These are phyloP conservation scores for Tetranychus truncatus DNA, from an alignment of 2,888 invertebrate species.

Conservation along the genomic window DNA sequence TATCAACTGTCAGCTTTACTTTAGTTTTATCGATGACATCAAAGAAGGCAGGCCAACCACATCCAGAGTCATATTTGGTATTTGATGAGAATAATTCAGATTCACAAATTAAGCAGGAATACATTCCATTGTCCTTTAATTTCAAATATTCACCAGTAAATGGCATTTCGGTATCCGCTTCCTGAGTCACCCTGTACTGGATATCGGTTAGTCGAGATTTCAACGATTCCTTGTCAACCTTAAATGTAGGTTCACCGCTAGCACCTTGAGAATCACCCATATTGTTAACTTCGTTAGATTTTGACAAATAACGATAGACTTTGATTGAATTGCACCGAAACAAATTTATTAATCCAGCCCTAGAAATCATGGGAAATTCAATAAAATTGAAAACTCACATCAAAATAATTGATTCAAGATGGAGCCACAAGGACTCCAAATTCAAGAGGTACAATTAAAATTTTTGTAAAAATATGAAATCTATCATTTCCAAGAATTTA, in stretches of 20 bases:
- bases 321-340: too few species aligned
- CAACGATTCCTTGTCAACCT: conserved; percentile 49
- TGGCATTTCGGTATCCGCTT: conserved; percentile 54
- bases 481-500: too few species aligned
- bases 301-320: neutral
- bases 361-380: too few species aligned
- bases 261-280: neutral
- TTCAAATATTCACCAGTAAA: conserved; percentile 69
- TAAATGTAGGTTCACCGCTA: conserved; percentile 8
- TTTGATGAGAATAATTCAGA: conserved; percentile 78
- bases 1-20: conserved; percentile 30
- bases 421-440: too few species aligned
- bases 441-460: too few species aligned
- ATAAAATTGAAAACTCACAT: too few species aligned
- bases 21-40: conserved; percentile 23
- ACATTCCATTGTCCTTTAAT: conserved; percentile 67
- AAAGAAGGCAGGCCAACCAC: conserved; percentile 51
- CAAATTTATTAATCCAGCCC: too few species aligned
- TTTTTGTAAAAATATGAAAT: too few species aligned
- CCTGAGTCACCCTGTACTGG: conserved; percentile 89
- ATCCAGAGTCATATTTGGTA: conserved; percentile 85
- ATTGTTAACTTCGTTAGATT: neutral
- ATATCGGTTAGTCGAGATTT: conserved; percentile 65
- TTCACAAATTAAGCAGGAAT: conserved; percentile 76
- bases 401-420: too few species aligned